These are phyloP conservation scores for Eumacrocentrus americanus DNA, from an alignment of 2,888 invertebrate species.

Conservation along the genomic window DNA sequence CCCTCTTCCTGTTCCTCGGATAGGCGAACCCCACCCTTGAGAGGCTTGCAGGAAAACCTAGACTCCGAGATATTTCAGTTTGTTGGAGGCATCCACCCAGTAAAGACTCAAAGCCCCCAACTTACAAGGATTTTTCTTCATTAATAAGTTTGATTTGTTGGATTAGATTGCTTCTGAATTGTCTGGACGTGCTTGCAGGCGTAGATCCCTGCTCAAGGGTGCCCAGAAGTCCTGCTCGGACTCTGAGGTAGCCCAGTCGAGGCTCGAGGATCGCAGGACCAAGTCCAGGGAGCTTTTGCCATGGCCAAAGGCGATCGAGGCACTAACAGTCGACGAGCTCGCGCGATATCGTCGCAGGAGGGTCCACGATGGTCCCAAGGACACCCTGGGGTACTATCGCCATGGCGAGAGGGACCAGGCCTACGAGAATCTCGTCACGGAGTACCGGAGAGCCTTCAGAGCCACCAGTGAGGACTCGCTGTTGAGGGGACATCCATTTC, in stretches of 20 bases:
- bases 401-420: slow-evolving; percentile 21
- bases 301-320: slow-evolving; percentile 61
- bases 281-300: slow-evolving; percentile 41
- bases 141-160: not conserved
- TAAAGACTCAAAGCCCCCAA: slow-evolving; percentile 10
- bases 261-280: slow-evolving; percentile 36
- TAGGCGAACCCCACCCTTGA: slow-evolving; percentile 30
- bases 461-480: slow-evolving; percentile 48
- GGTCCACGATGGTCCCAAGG: slow-evolving; percentile 57
- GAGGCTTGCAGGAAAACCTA: slow-evolving; percentile 8
- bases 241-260: slow-evolving; percentile 54
- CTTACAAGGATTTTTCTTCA: not conserved
- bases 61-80: slow-evolving; percentile 41
- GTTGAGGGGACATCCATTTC: slow-evolving; percentile 19
- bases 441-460: slow-evolving; percentile 52
- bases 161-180: too few relatives aligned
- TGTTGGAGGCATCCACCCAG: slow-evolving; percentile 39
- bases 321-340: slow-evolving; percentile 65
- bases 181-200: slow-evolving; percentile 35
- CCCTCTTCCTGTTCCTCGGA: slow-evolving; percentile 46
- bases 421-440: slow-evolving; percentile 43
- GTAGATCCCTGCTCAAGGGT: slow-evolving; percentile 44
- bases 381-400: slow-evolving; percentile 44
- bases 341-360: slow-evolving; percentile 63
- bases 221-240: slow-evolving; percentile 56